Conservation (phyloP, 1,140 invertebrate genomes). For the Lepidurus apus region DNA sequence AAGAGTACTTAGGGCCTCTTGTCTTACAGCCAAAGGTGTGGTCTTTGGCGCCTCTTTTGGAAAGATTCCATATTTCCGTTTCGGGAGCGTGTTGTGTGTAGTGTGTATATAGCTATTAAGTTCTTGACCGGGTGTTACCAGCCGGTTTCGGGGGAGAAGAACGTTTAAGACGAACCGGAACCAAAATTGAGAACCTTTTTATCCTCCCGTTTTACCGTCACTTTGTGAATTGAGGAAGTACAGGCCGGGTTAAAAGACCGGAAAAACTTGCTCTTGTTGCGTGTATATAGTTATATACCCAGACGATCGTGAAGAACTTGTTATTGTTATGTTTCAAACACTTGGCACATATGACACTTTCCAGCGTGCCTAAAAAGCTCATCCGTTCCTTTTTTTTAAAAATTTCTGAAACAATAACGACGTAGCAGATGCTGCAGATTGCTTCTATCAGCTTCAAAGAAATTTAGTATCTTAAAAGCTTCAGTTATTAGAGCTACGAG, state of each 20-base stretch:
- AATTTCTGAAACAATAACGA: neutral
- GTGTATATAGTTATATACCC: neutral
- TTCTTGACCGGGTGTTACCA: conserved; percentile 18
- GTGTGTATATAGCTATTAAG: conserved; percentile 16
- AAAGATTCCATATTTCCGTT: conserved; percentile 8
- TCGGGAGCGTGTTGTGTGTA: neutral
- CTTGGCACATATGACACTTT: neutral
- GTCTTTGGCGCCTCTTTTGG: conserved; percentile 2
- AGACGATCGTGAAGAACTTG: neutral
- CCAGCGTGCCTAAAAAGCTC: neutral
- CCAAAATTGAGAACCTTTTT: neutral
- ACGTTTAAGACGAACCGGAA: neutral
- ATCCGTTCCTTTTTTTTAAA: neutral
- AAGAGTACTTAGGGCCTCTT: neutral
- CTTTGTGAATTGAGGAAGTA: neutral
- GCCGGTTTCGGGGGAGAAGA: neutral
- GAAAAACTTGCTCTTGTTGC: conserved; percentile 9
- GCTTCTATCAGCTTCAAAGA: neutral
- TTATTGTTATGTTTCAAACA: conserved; percentile 5
- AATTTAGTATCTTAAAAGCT: neutral
- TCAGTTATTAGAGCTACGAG: neutral
- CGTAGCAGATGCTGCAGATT: neutral
- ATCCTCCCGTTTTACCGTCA: neutral
- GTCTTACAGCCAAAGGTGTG: conserved; percentile 10
- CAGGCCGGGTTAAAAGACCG: neutral